Conservation (phyloP, 2,797 vertebrate genomes). For the Amphiprion clarkii region DNA sequence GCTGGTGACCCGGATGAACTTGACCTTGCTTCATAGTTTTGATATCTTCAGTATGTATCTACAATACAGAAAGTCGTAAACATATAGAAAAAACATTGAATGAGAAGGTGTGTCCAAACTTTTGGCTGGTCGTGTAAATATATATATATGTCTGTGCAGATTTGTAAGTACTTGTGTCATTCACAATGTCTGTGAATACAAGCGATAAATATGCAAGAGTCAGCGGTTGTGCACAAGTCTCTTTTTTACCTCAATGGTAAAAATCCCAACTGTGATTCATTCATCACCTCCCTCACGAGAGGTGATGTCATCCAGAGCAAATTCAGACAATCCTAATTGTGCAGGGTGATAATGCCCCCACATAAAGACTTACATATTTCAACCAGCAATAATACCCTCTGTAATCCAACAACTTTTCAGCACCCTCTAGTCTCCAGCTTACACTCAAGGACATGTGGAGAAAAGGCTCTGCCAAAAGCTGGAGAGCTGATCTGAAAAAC, state of each 20-base stretch:
- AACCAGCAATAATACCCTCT: constrained; percentile 53
- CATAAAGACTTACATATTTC: constrained; percentile 71
- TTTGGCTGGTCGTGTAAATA: not conserved
- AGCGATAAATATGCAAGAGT: constrained; percentile 1
- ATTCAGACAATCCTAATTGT: constrained; percentile 72
- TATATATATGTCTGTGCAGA: not conserved
- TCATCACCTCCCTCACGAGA: constrained; percentile 24
- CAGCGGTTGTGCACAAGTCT: constrained; percentile 22
- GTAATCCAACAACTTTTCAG: constrained; percentile 72
- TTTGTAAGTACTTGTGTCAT: constrained; percentile 21
- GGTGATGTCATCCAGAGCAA: constrained; percentile 67
- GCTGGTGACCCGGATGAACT: no score
- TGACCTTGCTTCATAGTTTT: no score
- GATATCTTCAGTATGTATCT: no score
- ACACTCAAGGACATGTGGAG: constrained; percentile 61
- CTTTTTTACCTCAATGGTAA: constrained; percentile 28
- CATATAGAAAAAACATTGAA: no score
- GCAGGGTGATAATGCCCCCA: constrained; percentile 68
- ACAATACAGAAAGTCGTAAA: no score
- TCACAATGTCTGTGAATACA: not conserved
- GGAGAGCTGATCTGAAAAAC: constrained; percentile 59
- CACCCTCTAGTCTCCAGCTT: constrained; percentile 56
- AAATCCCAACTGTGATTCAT: constrained; percentile 35
- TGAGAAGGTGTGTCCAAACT: no score
- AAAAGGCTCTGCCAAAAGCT: constrained; percentile 38